Conservation (phyloP, 2,797 vertebrate species). For the Glossophaga mutica region DNA sequence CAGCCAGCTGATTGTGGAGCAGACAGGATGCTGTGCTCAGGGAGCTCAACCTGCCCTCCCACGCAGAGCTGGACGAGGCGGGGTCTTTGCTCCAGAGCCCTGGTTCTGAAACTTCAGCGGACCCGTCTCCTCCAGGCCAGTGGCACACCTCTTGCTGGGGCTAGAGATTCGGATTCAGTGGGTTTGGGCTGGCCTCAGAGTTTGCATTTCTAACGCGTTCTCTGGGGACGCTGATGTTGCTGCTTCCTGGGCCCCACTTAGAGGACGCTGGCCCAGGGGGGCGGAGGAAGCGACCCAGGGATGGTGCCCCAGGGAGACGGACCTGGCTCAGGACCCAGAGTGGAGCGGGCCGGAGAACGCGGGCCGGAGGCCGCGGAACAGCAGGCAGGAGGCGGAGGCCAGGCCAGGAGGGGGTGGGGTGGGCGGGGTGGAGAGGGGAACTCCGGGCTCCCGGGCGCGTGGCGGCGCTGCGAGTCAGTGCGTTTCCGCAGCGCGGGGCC, state of each 20-base stretch:
- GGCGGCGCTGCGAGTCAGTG: not conserved
- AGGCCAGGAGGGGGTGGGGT: rapidly evolving
- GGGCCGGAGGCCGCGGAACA: not conserved
- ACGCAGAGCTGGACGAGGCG: not conserved
- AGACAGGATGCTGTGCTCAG: not conserved
- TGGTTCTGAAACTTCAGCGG: not conserved
- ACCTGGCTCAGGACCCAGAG: not conserved
- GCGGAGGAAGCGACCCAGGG: not conserved
- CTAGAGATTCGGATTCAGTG: not conserved
- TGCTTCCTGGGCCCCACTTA: not conserved
- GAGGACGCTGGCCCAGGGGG: not conserved
- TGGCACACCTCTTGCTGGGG: not conserved
- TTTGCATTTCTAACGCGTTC: not conserved
- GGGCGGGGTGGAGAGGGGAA: not conserved
- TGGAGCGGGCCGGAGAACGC: rapidly evolving
- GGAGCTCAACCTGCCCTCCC: too few relatives aligned
- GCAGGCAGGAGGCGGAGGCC: not conserved
- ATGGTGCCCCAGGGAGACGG: not conserved
- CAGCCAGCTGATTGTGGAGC: not conserved
- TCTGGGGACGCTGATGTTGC: not conserved
- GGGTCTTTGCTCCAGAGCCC: not conserved
- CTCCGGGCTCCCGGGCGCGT: not conserved
- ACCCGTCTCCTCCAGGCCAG: not conserved
- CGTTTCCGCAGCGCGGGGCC: not conserved
- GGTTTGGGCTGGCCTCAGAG: not conserved